Evolutionary conservation across 2,888 invertebrate genomes (phyloP).

Genomic region (Eretmocerus hayati): DNA sequence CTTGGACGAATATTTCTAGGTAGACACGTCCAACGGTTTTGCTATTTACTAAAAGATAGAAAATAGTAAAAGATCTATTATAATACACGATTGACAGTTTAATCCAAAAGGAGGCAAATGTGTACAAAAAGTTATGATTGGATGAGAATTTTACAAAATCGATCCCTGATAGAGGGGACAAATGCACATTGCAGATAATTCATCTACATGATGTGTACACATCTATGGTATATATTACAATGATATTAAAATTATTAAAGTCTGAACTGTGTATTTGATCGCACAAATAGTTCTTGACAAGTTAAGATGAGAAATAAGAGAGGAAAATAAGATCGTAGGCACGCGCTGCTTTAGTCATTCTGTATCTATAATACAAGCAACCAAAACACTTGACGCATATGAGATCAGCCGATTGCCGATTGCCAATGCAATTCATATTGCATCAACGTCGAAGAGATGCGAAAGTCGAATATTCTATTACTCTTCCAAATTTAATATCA

Average conservation of each 20-base stretch:
- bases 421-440: slow-evolving; percentile 28
- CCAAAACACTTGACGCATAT: slow-evolving; percentile 22
- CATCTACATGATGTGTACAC: background rate
- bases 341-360: slow-evolving; percentile 20
- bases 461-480: too few relatives aligned
- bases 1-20: slow-evolving; percentile 16
- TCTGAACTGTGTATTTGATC: too few relatives aligned
- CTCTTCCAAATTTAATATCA: too few relatives aligned
- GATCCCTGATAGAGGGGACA: too few relatives aligned
- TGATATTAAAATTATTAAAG: slow-evolving; percentile 5
- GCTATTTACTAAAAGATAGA: slow-evolving; percentile 13
- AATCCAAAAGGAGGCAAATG: slow-evolving; percentile 8
- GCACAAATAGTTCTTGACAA: too few relatives aligned
- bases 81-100: slow-evolving; percentile 9
- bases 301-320: background rate
- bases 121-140: slow-evolving; percentile 1
- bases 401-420: slow-evolving; percentile 29
- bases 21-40: slow-evolving; percentile 2
- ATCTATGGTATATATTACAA: slow-evolving; percentile 6
- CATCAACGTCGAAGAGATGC: slow-evolving; percentile 21
- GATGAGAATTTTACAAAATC: background rate
- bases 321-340: slow-evolving; percentile 14
- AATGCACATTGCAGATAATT: slow-evolving; percentile 12
- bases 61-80: slow-evolving; percentile 22
- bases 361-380: slow-evolving; percentile 17